Percentiles rank a stretch among this genome's conserved stretches.
phyloP scores from a whole-genome alignment of 2,113 vertebrate genomes.

The Numenius arquata region DNA sequence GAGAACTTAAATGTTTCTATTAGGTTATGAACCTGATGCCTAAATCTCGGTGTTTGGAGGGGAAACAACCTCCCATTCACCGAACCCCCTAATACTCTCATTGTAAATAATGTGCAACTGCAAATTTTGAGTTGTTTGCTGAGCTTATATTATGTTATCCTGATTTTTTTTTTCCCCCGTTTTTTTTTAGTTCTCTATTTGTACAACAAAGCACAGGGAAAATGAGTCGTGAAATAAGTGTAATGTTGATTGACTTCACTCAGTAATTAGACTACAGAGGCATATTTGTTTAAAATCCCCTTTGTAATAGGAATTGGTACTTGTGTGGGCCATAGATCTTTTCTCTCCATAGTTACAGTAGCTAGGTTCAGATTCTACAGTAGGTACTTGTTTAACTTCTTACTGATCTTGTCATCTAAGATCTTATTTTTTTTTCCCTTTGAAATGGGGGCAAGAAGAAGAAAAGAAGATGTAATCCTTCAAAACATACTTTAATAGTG shows the following conservation, averaged over 20 bases:
- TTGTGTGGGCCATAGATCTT: conserved; percentile 1
- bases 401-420: background rate
- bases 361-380: background rate
- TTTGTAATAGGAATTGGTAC: background rate
- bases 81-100: background rate
- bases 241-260: background rate
- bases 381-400: background rate
- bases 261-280: background rate
- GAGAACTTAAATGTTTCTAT: background rate
- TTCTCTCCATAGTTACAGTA: background rate
- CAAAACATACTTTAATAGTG: background rate
- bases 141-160: background rate
- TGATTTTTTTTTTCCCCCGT: background rate
- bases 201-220: background rate
- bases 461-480: background rate
- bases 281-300: background rate
- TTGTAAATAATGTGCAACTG: background rate
- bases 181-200: background rate
- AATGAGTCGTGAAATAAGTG: background rate
- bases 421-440: background rate
- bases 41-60: background rate
- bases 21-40: fast-evolving
- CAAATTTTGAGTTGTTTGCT: background rate
- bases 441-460: background rate
- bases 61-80: background rate